Evolutionary conservation across 2,888 invertebrate genomes (phyloP), one percentile per base, ranked within the genome.

Genomic region (Bhutanitis thaidina): DNA sequence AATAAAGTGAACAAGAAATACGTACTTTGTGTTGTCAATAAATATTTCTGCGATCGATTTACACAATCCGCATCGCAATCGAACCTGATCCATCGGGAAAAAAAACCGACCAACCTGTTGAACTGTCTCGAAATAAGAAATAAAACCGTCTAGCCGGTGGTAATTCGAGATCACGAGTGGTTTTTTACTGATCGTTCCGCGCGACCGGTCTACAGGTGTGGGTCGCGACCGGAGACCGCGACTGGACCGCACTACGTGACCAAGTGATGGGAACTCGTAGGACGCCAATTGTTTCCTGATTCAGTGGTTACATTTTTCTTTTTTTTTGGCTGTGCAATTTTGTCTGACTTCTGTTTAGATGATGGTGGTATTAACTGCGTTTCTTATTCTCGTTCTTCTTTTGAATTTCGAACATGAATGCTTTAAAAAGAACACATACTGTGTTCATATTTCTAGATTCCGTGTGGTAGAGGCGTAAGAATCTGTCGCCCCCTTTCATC

Each of bases 101-200:
- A 58, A 58, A 60, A 61, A 52, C n/a, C 54, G 59, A 69, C 60
- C 69, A 67, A 69, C 68, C 72, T 73, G 74, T 73, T 74, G 72
- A 76, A 74, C 74, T 74, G 67, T 77, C 68, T 70, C 61, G 53
- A 67, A 71, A 75, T 72, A 74, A 77, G 50, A 78, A 74, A 72
- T 74, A 78, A 69, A 71, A 70, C 57, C 53, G 54, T 60, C 59
- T 60, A 59, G 62, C 59, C 62, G 65, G 62, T 60, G 67, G 80
- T 81, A 82, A 82, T 77, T 70, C 63, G 78, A 81, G 78, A 76
- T 73, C 70, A 70, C 68, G 70, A 65, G 58, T 61, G 60, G 64
- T 76, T 65, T 71, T 72, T 72, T 67, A 57, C 53, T 52, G 64
- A 58, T 62, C 69, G 80, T 78, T 77, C 77, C 77, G 71, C 75